Evolutionary conservation across 2,888 invertebrate species (phyloP).

Genomic region (Acanthosepion esculentum): DNA sequence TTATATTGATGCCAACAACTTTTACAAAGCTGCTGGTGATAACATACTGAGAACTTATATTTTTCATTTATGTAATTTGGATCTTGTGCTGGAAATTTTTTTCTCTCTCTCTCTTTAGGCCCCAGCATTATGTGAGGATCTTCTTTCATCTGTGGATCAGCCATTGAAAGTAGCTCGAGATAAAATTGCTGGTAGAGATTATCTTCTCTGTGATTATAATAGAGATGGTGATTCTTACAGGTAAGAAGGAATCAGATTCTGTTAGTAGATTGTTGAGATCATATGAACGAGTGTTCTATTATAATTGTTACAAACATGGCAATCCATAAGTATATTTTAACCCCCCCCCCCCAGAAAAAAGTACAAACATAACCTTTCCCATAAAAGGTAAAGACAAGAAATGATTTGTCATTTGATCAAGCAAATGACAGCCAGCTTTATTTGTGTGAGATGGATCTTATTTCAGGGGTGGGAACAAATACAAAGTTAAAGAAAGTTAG

Average conservation of each 20-base stretch:
- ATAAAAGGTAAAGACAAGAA: neutral
- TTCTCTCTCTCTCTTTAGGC: conserved; percentile 77
- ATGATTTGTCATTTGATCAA: too few relatives aligned
- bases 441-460: too few relatives aligned
- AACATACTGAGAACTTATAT: neutral
- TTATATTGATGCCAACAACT: too few relatives aligned
- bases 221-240: conserved; percentile 98
- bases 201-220: conserved; percentile 98
- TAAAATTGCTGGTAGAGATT: conserved; percentile 95
- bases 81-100: neutral
- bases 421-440: too few relatives aligned
- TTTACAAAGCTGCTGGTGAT: neutral
- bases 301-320: neutral
- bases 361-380: neutral
- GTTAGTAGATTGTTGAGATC: neutral
- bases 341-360: neutral
- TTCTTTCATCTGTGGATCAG: conserved; percentile 97
- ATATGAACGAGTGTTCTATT: neutral
- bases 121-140: conserved; percentile 95
- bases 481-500: too few relatives aligned
- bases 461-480: too few relatives aligned
- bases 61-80: too few relatives aligned
- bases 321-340: neutral
- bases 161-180: conserved; percentile 96
- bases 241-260: conserved; percentile 71